phyloP scores from a whole-genome alignment of 2,113 vertebrate species.

The Fulica atra region DNA sequence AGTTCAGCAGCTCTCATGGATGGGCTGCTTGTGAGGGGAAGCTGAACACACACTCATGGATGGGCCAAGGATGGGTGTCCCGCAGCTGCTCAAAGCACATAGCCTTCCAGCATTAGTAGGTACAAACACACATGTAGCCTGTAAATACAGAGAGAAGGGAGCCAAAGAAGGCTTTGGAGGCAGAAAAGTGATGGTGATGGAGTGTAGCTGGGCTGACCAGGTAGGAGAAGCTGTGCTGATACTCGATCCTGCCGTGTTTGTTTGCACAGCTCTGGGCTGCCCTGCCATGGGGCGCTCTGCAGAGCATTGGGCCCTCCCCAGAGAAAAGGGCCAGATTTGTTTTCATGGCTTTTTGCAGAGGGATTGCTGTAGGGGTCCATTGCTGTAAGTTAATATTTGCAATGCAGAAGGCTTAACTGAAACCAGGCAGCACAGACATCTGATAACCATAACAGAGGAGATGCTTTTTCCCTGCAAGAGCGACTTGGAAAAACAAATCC shows the following conservation, averaged over 20 bases:
- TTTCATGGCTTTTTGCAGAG: constrained; percentile 81
- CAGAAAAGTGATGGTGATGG: neutral
- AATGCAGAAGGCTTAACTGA: constrained; percentile 28
- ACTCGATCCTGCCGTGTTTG: constrained; percentile 33
- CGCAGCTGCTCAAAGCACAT: neutral
- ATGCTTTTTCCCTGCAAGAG: constrained; percentile 6
- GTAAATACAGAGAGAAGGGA: neutral
- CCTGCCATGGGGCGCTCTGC: constrained; percentile 67
- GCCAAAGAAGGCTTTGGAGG: neutral
- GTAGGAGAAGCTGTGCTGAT: neutral
- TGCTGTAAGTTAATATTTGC: constrained; percentile 84
- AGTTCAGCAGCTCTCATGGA: neutral
- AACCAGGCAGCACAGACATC: constrained; percentile 36
- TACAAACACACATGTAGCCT: neutral
- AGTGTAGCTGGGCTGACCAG: neutral
- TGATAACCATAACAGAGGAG: constrained; percentile 54
- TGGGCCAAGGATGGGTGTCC: neutral
- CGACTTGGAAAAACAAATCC: constrained; percentile 46
- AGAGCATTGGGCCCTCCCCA: constrained; percentile 73
- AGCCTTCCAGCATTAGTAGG: neutral
- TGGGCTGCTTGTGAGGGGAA: too few species aligned
- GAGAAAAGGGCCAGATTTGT: constrained; percentile 81
- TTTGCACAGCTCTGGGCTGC: constrained; percentile 54
- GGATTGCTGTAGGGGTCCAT: constrained; percentile 80
- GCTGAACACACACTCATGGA: too few species aligned